Conservation (phyloP, 2,888 invertebrate species). For the Ichneumoninae sp. region DNA sequence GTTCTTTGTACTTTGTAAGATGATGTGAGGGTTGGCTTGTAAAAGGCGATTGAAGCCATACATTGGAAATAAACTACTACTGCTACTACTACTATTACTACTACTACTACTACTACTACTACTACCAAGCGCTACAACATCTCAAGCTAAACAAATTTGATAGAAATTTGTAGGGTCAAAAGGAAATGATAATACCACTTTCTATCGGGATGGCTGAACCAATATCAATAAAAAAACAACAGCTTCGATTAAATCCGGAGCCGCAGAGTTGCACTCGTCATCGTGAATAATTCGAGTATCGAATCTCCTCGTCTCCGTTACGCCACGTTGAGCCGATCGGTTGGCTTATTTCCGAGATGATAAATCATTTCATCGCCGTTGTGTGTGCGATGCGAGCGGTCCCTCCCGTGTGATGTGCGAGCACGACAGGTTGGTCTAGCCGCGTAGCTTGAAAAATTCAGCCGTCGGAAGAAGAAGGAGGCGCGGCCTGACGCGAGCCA, state of each 20-base stretch:
- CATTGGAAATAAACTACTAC: no score
- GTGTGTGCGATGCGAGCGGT: neutral
- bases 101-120: no score
- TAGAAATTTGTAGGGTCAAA: no score
- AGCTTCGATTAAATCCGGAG: neutral
- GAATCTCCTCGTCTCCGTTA: conserved; percentile 55
- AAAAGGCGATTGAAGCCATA: no score
- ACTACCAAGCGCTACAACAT: no score
- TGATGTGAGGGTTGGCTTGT: no score
- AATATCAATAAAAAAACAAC: neutral
- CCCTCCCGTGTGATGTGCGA: neutral
- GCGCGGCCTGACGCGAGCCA: conserved; percentile 25
- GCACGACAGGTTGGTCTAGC: conserved; percentile 28
- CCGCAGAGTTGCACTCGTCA: conserved; percentile 48
- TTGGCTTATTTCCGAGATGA: conserved; percentile 50
- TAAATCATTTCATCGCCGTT: conserved; percentile 45
- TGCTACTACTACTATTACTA: no score
- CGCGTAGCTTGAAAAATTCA: conserved; percentile 33
- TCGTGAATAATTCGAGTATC: conserved; percentile 53
- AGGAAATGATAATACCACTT: no score
- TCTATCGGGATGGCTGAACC: no score
- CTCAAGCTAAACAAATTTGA: no score
- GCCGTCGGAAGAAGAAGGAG: conserved; percentile 38
- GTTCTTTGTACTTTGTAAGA: no score
- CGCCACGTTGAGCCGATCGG: conserved; percentile 56